Evolutionary conservation across 2,113 vertebrate genomes (phyloP).

Genomic region (Aldabrachelys gigantea): DNA sequence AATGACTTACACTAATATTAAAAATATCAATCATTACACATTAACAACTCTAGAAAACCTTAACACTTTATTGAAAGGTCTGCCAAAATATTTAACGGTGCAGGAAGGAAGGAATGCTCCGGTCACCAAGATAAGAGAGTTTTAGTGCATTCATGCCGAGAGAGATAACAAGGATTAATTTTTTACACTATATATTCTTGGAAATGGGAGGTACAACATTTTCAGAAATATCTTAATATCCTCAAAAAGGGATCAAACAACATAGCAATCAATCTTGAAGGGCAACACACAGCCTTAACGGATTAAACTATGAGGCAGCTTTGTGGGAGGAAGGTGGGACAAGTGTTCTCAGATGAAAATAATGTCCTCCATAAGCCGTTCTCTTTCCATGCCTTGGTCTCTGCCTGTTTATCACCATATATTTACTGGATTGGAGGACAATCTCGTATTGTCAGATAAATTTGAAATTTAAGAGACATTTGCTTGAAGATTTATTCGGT

Average conservation of each 20-base stretch:
- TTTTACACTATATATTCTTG: background rate
- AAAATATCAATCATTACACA: background rate
- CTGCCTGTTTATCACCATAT: background rate
- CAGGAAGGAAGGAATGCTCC: background rate
- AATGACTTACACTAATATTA: background rate
- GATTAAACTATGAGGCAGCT: background rate
- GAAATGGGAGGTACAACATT: background rate
- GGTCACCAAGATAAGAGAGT: background rate
- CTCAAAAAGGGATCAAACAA: background rate
- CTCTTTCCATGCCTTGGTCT: background rate
- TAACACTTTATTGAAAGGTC: background rate
- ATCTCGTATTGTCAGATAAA: background rate
- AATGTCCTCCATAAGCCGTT: background rate
- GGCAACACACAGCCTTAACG: background rate
- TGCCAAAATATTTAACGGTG: background rate
- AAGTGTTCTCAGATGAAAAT: background rate
- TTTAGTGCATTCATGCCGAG: background rate
- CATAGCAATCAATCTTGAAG: background rate
- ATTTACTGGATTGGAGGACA: background rate
- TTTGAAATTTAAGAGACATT: background rate
- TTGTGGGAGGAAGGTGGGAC: background rate
- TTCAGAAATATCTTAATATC: background rate
- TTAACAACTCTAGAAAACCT: background rate
- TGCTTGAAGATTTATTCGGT: background rate
- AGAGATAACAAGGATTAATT: background rate